Conservation (phyloP, 2,113 vertebrate genomes). For the Columba janthina region DNA sequence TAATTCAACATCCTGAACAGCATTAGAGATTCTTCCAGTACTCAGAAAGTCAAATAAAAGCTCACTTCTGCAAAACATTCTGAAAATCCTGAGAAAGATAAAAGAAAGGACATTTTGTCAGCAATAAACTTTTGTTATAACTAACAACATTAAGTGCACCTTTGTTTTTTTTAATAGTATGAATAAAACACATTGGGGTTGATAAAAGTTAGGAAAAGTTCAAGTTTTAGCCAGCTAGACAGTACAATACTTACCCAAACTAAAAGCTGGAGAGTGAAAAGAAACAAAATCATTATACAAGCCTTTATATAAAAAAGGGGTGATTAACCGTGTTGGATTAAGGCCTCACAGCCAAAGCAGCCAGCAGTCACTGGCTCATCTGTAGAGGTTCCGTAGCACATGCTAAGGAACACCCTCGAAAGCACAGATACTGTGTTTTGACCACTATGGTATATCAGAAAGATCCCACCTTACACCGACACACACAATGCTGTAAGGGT, state of each 20-base stretch:
- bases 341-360: not conserved
- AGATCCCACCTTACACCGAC: not conserved
- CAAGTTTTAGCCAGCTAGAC: not conserved
- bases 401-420: not conserved
- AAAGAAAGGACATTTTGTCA: not conserved
- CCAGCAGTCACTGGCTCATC: not conserved
- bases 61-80: slow-evolving; percentile 15
- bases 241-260: not conserved
- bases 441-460: not conserved
- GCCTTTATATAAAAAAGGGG: not conserved
- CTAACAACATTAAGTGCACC: not conserved
- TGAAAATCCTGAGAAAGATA: not conserved
- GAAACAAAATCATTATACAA: not conserved
- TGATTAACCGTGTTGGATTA: not conserved
- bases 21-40: not conserved
- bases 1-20: not conserved
- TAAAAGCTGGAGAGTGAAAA: slow-evolving; percentile 51
- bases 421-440: not conserved
- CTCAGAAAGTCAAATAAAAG: not conserved
- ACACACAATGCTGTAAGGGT: not conserved
- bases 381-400: not conserved
- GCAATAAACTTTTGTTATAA: not conserved
- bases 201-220: slow-evolving; percentile 27
- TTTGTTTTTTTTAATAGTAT: not conserved
- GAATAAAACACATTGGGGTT: not conserved